These are phyloP conservation scores for Cichladusa arquata DNA, from an alignment of 2,113 vertebrate species.

Conservation along the genomic window DNA sequence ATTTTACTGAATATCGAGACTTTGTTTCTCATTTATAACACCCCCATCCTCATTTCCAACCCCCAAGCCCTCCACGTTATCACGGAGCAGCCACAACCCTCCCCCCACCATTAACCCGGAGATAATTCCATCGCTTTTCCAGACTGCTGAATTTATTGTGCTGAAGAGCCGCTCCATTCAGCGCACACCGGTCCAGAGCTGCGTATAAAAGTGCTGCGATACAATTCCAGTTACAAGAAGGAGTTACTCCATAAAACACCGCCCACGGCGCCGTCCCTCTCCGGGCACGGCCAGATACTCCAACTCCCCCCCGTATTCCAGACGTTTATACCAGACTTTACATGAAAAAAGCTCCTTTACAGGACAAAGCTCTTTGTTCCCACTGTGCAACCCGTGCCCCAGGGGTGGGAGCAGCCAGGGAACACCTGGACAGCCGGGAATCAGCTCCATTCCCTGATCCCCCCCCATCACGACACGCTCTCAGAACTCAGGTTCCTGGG, in stretches of 20 bases:
- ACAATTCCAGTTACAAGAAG: background rate
- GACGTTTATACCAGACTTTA: background rate
- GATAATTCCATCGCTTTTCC: background rate
- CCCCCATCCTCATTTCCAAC: too few relatives aligned
- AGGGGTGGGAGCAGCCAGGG: background rate
- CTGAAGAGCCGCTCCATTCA: background rate
- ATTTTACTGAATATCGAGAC: too few relatives aligned
- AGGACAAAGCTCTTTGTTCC: background rate
- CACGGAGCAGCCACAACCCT: background rate
- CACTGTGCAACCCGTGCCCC: background rate
- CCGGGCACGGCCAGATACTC: background rate
- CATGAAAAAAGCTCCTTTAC: background rate
- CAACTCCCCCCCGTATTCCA: background rate
- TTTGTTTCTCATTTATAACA: too few relatives aligned
- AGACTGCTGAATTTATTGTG: background rate
- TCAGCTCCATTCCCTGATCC: background rate
- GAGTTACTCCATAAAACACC: background rate
- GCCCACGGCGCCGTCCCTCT: background rate
- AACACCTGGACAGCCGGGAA: background rate
- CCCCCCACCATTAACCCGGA: background rate
- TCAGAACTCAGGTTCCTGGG: background rate
- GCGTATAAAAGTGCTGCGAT: background rate
- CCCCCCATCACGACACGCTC: fast-evolving
- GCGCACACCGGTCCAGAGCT: background rate
- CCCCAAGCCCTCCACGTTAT: too few relatives aligned